Conservation (phyloP, 1,140 invertebrate species). For the Drosophila trapezifrons region DNA sequence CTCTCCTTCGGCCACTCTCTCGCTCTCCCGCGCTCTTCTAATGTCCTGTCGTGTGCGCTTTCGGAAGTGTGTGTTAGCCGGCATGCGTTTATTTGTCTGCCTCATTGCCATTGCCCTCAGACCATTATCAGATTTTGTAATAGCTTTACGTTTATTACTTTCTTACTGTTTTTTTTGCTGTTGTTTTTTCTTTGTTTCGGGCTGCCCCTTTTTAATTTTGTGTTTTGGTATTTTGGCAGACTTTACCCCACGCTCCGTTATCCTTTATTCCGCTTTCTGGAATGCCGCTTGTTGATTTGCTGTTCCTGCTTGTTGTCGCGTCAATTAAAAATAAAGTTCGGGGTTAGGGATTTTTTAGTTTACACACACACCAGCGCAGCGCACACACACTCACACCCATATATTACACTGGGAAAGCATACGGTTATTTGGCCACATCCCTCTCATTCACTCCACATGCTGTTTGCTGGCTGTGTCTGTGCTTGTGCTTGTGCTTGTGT, state of each 20-base stretch:
- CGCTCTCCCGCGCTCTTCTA: slow-evolving; percentile 23
- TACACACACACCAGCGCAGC: neutral
- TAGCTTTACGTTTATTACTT: slow-evolving; percentile 83
- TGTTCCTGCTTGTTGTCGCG: slow-evolving; percentile 55
- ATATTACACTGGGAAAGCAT: slow-evolving; percentile 10
- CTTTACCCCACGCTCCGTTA: slow-evolving; percentile 23
- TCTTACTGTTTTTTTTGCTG: slow-evolving; percentile 68
- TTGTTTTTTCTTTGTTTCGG: slow-evolving; percentile 10
- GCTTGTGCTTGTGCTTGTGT: slow-evolving; percentile 39
- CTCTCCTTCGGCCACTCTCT: neutral
- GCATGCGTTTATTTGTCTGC: slow-evolving; percentile 65
- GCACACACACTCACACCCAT: neutral
- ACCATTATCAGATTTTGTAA: slow-evolving; percentile 83
- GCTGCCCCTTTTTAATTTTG: slow-evolving; percentile 60
- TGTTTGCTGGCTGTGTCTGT: slow-evolving; percentile 15
- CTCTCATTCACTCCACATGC: slow-evolving; percentile 14
- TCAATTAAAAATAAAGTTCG: slow-evolving; percentile 56
- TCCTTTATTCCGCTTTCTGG: neutral
- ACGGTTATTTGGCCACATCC: slow-evolving; percentile 52
- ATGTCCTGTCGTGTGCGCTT: slow-evolving; percentile 1
- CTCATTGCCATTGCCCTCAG: slow-evolving; percentile 72
- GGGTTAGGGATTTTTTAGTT: slow-evolving; percentile 37
- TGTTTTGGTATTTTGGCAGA: slow-evolving; percentile 67
- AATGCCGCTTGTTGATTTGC: slow-evolving; percentile 70
- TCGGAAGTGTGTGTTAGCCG: slow-evolving; percentile 47